Percentiles rank a stretch among this genome's conserved stretches.
phyloP scores from a whole-genome alignment of 2,888 invertebrate genomes.

The Caprella mutica region DNA sequence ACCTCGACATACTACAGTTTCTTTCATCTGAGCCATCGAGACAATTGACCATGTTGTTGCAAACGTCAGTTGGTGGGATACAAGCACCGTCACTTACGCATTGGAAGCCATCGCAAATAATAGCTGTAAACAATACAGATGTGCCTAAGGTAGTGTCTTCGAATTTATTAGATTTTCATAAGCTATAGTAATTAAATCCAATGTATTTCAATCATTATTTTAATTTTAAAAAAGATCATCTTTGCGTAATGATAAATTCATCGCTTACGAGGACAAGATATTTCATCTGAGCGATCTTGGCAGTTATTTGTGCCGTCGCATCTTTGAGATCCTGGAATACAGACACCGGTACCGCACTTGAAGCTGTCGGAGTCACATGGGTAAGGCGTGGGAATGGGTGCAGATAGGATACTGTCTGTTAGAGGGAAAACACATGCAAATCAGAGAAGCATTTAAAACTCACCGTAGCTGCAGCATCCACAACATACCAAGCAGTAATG shows the following conservation, averaged over 20 bases:
- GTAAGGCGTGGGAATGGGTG: too few relatives aligned
- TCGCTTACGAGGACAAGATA: constrained; percentile 48
- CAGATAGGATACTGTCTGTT: too few relatives aligned
- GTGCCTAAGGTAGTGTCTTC: too few relatives aligned
- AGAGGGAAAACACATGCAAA: too few relatives aligned
- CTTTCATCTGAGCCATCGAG: constrained; percentile 15
- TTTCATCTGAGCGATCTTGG: constrained; percentile 58
- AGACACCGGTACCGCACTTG: constrained; percentile 28
- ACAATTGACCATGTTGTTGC: constrained; percentile 16
- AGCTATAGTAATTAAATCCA: too few relatives aligned
- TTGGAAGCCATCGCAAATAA: neutral
- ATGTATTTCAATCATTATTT: too few relatives aligned
- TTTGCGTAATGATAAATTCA: too few relatives aligned
- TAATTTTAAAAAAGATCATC: too few relatives aligned
- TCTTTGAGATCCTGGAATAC: constrained; percentile 33
- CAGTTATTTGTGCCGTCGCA: constrained; percentile 39
- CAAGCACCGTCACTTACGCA: neutral
- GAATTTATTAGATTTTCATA: too few relatives aligned
- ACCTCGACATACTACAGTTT: constrained; percentile 16
- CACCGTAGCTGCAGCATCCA: too few relatives aligned
- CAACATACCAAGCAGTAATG: too few relatives aligned
- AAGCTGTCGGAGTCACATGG: constrained; percentile 22
- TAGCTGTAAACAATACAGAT: neutral
- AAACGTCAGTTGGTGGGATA: constrained; percentile 9
- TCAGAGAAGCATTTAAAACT: too few relatives aligned